Base-by-base conservation (phyloP, 2,888 invertebrate species). In the Lamellibrachia columna region DNA sequence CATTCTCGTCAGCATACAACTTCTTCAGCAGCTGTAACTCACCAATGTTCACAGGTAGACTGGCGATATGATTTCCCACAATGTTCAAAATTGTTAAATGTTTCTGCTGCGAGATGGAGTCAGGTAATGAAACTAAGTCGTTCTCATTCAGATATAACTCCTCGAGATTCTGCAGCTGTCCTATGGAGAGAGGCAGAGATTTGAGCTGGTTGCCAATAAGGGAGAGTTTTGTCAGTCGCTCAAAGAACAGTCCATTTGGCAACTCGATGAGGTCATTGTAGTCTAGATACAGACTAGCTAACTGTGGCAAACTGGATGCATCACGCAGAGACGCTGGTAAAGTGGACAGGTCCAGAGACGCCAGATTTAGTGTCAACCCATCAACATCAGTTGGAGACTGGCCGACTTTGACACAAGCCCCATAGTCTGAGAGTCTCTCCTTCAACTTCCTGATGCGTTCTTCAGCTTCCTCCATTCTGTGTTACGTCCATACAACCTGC, bases 81-180 rank as follows among this genome's bases (percentile, higher is more conserved):
- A 93, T 92, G n/a, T 95, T 95, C 15, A 95, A 55, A 52, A 91
- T 92, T 52, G 92, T 93, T n/a, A 96, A 92, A 52, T 92, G 93
- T 93, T 96, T 96, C 93, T 52, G 55, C 9, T 55, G 53, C 40
- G 52, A 90, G 22, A 52, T 53, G 2, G 52, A 22, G 91, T 52
- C 96, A 95, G 94, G 95, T 96, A 92, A 95, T 95, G 93, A 95
- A 95, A 90, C 95, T 94, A 15, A 94, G 92, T 91, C 95, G 92
- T 93, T 96, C 95, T 15, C 95, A 91, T 93, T 95, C 95, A 90
- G 92, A 92, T 95, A 94, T 53, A 95, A 92, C 53, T 93, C 94
- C 93, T 95, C 95, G 91, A 96, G 93, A n/a, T 92, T 92, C 90
- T 92, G 60, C 92, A 96, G 93, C 90, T 94, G 92, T 52, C 96